A percentile compares a stretch with the other conserved stretches of the same genome.
Conservation (phyloP, 2,888 invertebrate genomes). For the Agrochola lota region DNA sequence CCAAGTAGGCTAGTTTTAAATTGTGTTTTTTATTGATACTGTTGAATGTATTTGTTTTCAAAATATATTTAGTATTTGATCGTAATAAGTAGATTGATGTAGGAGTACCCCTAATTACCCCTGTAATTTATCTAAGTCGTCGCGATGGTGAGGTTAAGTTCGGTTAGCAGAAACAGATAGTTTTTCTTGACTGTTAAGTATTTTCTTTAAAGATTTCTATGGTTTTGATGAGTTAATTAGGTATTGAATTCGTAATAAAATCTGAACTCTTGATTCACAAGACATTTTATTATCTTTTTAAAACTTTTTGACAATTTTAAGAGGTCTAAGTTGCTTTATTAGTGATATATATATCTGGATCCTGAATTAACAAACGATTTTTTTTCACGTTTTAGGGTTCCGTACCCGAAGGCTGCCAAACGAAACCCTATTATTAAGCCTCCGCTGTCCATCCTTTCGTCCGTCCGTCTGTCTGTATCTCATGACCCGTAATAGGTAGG, state of each 20-base stretch:
- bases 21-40: neutral
- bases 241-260: too few relatives aligned
- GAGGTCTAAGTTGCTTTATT: constrained; percentile 64
- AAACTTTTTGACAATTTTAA: too few relatives aligned
- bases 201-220: too few relatives aligned
- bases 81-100: constrained; percentile 89
- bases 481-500: too few relatives aligned
- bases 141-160: constrained; percentile 56
- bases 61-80: neutral
- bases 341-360: neutral
- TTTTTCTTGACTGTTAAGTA: constrained; percentile 41
- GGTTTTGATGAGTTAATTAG: too few relatives aligned
- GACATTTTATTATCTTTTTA: too few relatives aligned
- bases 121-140: constrained; percentile 81
- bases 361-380: neutral
- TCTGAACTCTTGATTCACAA: too few relatives aligned
- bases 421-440: too few relatives aligned
- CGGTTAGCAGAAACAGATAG: constrained; percentile 62
- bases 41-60: neutral
- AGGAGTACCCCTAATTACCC: constrained; percentile 77
- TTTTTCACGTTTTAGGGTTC: neutral
- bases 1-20: neutral
- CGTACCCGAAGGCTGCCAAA: too few relatives aligned
- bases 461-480: too few relatives aligned
- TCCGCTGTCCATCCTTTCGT: too few relatives aligned